phyloP scores from a whole-genome alignment of 2,113 vertebrate genomes.

The Centrocercus urophasianus region DNA sequence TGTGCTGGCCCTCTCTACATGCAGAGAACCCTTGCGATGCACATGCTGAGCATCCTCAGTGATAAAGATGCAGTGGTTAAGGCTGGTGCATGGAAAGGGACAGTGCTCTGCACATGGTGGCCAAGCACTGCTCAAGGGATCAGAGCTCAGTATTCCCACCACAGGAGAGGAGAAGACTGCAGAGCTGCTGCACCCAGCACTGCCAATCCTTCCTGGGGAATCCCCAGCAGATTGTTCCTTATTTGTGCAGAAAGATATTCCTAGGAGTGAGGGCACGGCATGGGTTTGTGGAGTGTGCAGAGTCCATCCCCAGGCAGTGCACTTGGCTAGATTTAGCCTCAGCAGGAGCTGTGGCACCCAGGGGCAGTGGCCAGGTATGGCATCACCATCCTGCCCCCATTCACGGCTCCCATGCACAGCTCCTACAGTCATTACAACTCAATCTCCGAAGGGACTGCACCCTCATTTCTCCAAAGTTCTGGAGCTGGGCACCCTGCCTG shows the following conservation, averaged over 20 bases:
- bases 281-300: not conserved
- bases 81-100: accelerated
- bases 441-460: accelerated
- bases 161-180: not conserved
- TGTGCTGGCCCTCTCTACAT: accelerated
- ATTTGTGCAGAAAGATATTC: not conserved
- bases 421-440: not conserved
- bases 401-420: not conserved
- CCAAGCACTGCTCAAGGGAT: not conserved
- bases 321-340: accelerated
- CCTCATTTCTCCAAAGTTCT: not conserved
- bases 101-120: accelerated
- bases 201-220: not conserved
- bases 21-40: not conserved
- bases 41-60: not conserved
- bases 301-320: not conserved
- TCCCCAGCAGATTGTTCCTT: not conserved
- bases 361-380: not conserved
- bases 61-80: not conserved
- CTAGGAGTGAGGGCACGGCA: not conserved
- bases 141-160: not conserved
- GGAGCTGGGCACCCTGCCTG: not conserved
- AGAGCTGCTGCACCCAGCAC: not conserved
- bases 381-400: not conserved
- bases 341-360: not conserved